phyloP scores from a whole-genome alignment of 2,888 invertebrate species.

The Trachelus iudaicus region DNA sequence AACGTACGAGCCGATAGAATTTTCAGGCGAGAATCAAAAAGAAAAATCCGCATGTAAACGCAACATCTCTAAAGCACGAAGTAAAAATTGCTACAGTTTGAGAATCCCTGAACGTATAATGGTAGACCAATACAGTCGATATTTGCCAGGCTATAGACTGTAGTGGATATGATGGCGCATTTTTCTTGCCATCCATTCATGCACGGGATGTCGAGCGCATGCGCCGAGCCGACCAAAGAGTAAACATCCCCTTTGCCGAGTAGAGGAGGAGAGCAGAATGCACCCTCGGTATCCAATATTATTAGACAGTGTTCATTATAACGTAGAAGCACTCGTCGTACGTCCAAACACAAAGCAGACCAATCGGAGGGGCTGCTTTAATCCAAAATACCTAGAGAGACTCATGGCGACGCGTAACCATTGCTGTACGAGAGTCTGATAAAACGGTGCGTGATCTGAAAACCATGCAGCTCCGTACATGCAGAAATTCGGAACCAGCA shows the following conservation, averaged over 20 bases:
- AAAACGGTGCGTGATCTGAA: background rate
- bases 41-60: background rate
- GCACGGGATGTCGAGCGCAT: background rate
- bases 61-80: background rate
- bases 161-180: conserved; percentile 1
- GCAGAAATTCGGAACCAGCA: background rate
- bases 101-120: background rate
- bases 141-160: background rate
- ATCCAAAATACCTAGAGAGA: background rate
- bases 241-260: background rate
- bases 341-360: background rate
- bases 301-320: background rate
- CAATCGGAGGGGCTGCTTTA: background rate
- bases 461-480: background rate
- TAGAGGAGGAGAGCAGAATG: background rate
- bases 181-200: conserved; percentile 2
- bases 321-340: background rate
- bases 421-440: background rate
- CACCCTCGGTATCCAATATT: background rate
- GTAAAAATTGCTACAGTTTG: background rate
- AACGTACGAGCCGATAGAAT: no score
- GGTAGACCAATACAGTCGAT: conserved; percentile 4
- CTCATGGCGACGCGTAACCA: background rate
- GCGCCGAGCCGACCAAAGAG: background rate
- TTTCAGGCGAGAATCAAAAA: background rate